A percentile compares a stretch with the other conserved stretches of the same genome.
These are phyloP conservation scores for Synanthedon myopaeformis DNA, from an alignment of 2,888 invertebrate genomes.

Conservation along the genomic window DNA sequence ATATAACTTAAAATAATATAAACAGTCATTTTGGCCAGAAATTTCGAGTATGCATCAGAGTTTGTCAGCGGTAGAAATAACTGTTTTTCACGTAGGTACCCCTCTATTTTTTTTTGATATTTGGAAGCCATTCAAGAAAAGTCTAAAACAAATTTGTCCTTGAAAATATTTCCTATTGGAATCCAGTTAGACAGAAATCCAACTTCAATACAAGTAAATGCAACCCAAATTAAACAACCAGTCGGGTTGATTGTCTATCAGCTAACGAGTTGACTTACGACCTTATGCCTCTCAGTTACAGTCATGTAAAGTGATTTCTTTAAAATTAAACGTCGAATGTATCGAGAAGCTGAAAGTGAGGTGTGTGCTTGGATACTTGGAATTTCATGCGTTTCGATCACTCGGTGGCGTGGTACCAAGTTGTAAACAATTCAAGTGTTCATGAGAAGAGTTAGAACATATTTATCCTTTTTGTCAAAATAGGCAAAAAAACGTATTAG, in stretches of 20 bases:
- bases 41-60: too few relatives aligned
- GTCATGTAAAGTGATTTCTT: slow-evolving; percentile 43
- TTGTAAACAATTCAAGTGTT: slow-evolving; percentile 27
- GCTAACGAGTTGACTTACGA: slow-evolving; percentile 27
- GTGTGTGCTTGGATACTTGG: slow-evolving; percentile 67
- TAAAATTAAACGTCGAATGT: slow-evolving; percentile 46
- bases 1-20: too few relatives aligned
- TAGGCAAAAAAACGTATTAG: neutral
- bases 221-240: too few relatives aligned
- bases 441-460: slow-evolving; percentile 28
- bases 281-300: slow-evolving; percentile 66
- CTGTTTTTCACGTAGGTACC: too few relatives aligned
- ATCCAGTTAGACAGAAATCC: too few relatives aligned
- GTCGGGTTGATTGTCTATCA: too few relatives aligned
- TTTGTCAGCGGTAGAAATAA: too few relatives aligned
- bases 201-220: too few relatives aligned
- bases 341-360: slow-evolving; percentile 68
- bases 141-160: slow-evolving; percentile 3
- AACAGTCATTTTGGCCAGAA: too few relatives aligned
- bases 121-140: slow-evolving; percentile 3
- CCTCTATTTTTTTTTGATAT: too few relatives aligned
- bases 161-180: too few relatives aligned
- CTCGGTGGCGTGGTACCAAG: slow-evolving; percentile 69
- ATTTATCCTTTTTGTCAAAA: neutral
- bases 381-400: slow-evolving; percentile 66